Base-by-base conservation (phyloP, 2,888 invertebrate species). In the Eudasyphora cyanicolor region DNA sequence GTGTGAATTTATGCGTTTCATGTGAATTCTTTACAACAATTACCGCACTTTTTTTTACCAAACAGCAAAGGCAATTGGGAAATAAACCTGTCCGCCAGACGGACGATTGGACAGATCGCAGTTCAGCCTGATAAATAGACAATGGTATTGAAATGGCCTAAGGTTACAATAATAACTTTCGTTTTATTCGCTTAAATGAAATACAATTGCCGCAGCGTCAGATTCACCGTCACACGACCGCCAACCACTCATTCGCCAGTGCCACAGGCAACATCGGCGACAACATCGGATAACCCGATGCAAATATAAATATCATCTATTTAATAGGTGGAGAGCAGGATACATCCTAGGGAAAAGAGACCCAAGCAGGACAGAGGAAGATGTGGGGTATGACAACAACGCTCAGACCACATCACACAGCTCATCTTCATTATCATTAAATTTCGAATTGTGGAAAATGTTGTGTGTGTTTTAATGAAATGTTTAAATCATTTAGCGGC, bases 71-170 rank as follows among this genome's bases (percentile, higher is more conserved):
- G 19, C 35, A 12, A 21, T 19, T 29, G n/a, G 8, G 32, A 8
- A 8, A 32, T 32, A 32, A 32, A 32, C n/a, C 32, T 32, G 32
- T 21, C 21, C 24, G 24, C 1, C 54, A n/a, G 54, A 7, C 75
- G 45, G 73, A 62, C 73, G 73, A 38, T 19, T 14, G 38, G 62
- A 29, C 64, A 38, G 32, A 29, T n/a, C n/a, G n/a, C n/a, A n/a
- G n/a, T n/a, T n/a, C 64, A 17, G 24, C 77, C 77, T 70, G 76
- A 79, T 60, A 57, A 45, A n/a, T n/a, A 76, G 74, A 54, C 74
- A 83, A 24, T 71, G 64, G 45, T 80, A 81, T 69, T 80, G 62
- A 84, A 84, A 81, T 78, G 51, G 75, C 84, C 84, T 81, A 81
- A 81, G 84, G 84, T 78, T 71, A 78, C 54, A 73, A 54, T 67